These are phyloP conservation scores for Patiria miniata DNA, from an alignment of 35 echinoderm and acorn worm genomes.

Conservation along the genomic window DNA sequence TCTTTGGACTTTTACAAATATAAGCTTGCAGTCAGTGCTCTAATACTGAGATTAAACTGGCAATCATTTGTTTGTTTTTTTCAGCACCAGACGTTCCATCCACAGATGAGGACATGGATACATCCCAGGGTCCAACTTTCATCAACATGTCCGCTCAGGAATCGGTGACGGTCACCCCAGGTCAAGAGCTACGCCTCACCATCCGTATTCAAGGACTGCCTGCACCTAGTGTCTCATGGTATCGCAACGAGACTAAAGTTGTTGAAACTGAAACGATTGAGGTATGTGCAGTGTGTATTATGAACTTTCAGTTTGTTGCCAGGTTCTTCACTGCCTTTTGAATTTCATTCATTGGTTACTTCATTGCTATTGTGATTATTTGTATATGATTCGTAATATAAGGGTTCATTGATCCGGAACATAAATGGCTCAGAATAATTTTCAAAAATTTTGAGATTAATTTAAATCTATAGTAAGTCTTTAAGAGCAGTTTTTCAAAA, in stretches of 20 bases:
- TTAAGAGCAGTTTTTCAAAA: no score
- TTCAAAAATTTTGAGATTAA: no score
- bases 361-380: neutral
- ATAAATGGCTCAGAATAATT: no score
- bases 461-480: no score
- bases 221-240: slow-evolving; percentile 73
- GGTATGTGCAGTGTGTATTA: slow-evolving; percentile 38
- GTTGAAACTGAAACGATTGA: slow-evolving; percentile 70
- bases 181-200: slow-evolving; percentile 68
- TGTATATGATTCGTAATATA: neutral
- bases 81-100: slow-evolving; percentile 18
- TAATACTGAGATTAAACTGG: no score
- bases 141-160: slow-evolving; percentile 21
- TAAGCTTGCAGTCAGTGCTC: no score
- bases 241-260: slow-evolving; percentile 70
- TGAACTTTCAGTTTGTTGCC: neutral
- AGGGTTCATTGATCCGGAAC: no score
- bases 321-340: neutral
- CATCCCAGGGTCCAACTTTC: neutral
- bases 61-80: neutral
- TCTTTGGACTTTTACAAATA: no score
- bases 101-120: neutral
- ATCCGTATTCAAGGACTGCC: slow-evolving; percentile 73
- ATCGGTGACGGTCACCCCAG: slow-evolving; percentile 9
- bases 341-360: neutral